Base-by-base conservation (phyloP, 2,888 invertebrate species). In the Cheilosia soror region DNA sequence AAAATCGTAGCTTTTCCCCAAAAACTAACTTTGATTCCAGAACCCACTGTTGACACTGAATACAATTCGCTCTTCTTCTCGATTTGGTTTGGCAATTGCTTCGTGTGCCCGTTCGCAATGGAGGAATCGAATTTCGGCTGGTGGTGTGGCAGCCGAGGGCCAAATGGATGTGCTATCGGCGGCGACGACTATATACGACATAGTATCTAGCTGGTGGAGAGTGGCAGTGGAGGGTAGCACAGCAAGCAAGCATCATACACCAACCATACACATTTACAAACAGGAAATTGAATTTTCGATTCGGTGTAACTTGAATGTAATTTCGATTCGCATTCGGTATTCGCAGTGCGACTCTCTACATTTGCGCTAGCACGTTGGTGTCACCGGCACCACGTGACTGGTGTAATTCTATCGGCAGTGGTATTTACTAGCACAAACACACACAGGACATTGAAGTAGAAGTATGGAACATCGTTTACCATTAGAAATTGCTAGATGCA, bases 231-330 rank as follows among this genome's bases (percentile, higher is more conserved):
- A 63, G 55, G 47, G 42, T 49, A n/a, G 13, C 51, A 0, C 0
- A 40, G 40, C 7, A 11, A 9, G 13, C 37, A 51, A 5, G 42
- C 73, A 11, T 68, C 27, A 51, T 51, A 13, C 47, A 7, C 47
- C 47, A n/a, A 31, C 51, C 60, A 42, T 49, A 72, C 81, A 76
- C 66, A 80, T 80, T 62, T 68, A 80, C 66, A 73, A 72, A 76
- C 85, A 85, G 85, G 85, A 85, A 85, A 85, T 85, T 85, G 85
- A 85, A 85, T 85, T 85, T 85, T 85, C 85, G 81, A 85, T 85
- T 77, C 49, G 63, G 76, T 85, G 72, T 85, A 77, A 76, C 66
- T 85, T 81, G 85, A 81, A 85, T 85, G 85, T 85, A 85, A 85
- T 85, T 85, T 85, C 80, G 51, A 81, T 81, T 85, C 85, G 68